These are phyloP conservation scores for Neodon shergylaensis DNA, from an alignment of 2,113 vertebrate genomes.

Conservation along the genomic window DNA sequence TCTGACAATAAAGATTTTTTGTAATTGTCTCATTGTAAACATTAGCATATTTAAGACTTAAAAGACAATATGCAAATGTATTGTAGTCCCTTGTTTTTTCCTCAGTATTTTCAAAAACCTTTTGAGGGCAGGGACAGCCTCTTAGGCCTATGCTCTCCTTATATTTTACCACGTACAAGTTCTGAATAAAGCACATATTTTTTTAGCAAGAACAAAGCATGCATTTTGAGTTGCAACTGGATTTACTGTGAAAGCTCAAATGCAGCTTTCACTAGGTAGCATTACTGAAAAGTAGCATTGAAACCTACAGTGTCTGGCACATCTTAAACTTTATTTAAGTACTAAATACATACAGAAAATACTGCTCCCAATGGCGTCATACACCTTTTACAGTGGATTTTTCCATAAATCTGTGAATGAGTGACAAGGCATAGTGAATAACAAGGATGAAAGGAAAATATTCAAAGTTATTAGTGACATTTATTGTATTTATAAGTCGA, in stretches of 20 bases:
- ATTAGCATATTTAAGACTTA: not conserved
- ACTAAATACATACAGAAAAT: conserved; percentile 53
- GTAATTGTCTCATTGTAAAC: not conserved
- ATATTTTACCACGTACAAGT: not conserved
- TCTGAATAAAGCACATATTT: conserved; percentile 35
- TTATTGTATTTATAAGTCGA: conserved; percentile 40
- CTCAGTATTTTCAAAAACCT: conserved; percentile 21
- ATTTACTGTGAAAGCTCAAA: conserved; percentile 59
- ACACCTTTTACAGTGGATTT: conserved; percentile 43
- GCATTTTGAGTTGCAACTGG: conserved; percentile 41
- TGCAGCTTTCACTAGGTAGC: conserved; percentile 30
- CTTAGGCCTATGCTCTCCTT: not conserved
- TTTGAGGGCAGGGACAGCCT: not conserved
- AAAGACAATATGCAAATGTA: not conserved
- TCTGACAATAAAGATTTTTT: conserved; percentile 29
- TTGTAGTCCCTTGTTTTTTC: not conserved
- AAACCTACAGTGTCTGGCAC: not conserved
- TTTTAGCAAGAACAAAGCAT: conserved; percentile 37
- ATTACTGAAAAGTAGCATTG: conserved; percentile 48
- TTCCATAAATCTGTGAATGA: conserved; percentile 52
- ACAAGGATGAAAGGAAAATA: not conserved
- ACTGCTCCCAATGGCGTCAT: not conserved
- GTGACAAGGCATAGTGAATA: conserved; percentile 41
- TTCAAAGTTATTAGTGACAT: conserved; percentile 49
- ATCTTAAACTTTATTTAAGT: conserved; percentile 63